A percentile compares a stretch with the other conserved stretches of the same genome.
Evolutionary conservation across 2,888 invertebrate genomes (phyloP).

Genomic region (Parochlus steinenii): DNA sequence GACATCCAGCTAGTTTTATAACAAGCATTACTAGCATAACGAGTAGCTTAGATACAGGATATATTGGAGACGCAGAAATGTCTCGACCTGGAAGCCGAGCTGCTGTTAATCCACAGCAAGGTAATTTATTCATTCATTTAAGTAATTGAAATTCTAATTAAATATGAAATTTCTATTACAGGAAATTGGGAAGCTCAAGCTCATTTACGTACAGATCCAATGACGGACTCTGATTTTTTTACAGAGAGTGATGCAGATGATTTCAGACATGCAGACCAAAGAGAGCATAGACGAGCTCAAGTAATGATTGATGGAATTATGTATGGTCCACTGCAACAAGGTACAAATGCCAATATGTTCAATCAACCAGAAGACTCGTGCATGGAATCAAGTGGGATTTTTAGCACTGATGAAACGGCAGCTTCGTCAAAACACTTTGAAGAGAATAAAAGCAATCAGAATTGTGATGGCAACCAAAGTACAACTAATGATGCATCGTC

Average conservation of each 20-base stretch:
- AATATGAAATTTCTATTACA: no score
- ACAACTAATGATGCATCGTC: constrained; percentile 39
- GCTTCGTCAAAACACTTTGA: constrained; percentile 33
- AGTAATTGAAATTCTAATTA: no score
- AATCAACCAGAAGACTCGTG: constrained; percentile 44
- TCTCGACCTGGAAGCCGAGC: constrained; percentile 71
- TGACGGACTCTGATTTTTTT: constrained; percentile 85
- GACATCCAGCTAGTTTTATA: constrained; percentile 60
- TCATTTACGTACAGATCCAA: constrained; percentile 57
- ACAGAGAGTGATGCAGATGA: constrained; percentile 82
- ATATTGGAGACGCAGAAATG: constrained; percentile 84
- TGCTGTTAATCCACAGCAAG: constrained; percentile 51
- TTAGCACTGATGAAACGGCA: constrained; percentile 68
- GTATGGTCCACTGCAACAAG: constrained; percentile 43
- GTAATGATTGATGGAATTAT: constrained; percentile 81
- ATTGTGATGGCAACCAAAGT: constrained; percentile 18
- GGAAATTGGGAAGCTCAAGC: constrained; percentile 45
- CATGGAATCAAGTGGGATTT: constrained; percentile 82
- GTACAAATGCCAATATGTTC: constrained; percentile 34
- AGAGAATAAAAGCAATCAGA: no score
- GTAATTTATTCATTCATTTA: no score
- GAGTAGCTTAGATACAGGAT: constrained; percentile 77
- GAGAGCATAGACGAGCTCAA: constrained; percentile 59
- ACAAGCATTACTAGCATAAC: constrained; percentile 82
- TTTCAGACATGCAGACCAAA: constrained; percentile 41